Conservation (phyloP, 2,888 invertebrate species). For the Nasonia oneida region DNA sequence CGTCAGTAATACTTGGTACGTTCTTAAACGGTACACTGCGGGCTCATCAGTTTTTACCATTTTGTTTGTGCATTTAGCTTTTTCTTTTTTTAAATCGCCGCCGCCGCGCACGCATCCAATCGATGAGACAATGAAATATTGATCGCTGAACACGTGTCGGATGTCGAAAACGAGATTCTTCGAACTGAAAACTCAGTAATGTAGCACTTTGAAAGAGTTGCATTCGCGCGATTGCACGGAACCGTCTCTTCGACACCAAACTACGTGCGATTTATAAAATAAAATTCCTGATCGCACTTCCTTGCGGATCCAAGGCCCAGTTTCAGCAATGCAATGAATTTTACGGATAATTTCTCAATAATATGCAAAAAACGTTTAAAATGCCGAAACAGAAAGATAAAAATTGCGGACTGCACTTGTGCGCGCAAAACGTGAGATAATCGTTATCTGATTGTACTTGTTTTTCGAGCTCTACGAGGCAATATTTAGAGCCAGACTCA, state of each 20-base stretch:
- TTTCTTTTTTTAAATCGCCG: slow-evolving; percentile 33
- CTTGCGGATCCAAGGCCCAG: slow-evolving; percentile 24
- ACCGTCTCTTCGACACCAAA: slow-evolving; percentile 19
- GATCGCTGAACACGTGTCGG: slow-evolving; percentile 40
- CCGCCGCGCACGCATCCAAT: slow-evolving; percentile 19
- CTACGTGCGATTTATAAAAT: slow-evolving; percentile 40
- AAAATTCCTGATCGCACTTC: slow-evolving; percentile 18
- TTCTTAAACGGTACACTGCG: slow-evolving; percentile 50
- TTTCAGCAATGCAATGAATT: background rate
- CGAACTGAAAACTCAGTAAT: slow-evolving; percentile 45
- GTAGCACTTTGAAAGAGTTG: slow-evolving; percentile 27
- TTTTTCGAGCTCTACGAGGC: background rate
- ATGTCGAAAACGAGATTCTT: slow-evolving; percentile 61
- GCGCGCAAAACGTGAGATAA: background rate
- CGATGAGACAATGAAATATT: slow-evolving; percentile 57
- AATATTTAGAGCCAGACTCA: background rate
- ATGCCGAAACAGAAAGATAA: background rate
- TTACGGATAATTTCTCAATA: background rate
- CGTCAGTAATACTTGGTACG: slow-evolving; percentile 60
- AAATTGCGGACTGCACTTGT: background rate
- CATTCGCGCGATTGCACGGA: slow-evolving; percentile 31
- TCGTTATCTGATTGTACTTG: slow-evolving; percentile 25
- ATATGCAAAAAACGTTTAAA: background rate
- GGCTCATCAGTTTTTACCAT: slow-evolving; percentile 57
- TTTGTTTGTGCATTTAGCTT: slow-evolving; percentile 49